These are phyloP conservation scores for Octonoba sinensis DNA, from an alignment of 2,888 invertebrate genomes.

Conservation along the genomic window DNA sequence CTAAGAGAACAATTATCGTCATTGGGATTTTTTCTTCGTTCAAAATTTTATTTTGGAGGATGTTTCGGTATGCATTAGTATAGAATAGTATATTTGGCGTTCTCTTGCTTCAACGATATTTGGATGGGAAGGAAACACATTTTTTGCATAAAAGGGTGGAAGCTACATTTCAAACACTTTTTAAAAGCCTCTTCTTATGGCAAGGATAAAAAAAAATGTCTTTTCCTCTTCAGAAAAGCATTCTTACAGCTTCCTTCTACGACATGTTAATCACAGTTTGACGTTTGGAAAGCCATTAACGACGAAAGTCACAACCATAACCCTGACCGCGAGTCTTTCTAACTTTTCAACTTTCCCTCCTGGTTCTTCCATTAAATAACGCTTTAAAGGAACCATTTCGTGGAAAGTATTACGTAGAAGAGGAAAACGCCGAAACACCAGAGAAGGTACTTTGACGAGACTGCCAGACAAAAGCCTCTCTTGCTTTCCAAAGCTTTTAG, in stretches of 20 bases:
- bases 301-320: constrained; percentile 25
- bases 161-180: background rate
- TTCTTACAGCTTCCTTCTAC: constrained; percentile 24
- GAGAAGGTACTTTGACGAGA: too few relatives aligned
- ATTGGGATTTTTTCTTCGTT: too few relatives aligned
- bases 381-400: constrained; percentile 3
- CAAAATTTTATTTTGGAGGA: too few relatives aligned
- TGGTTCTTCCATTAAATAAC: background rate
- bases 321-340: constrained; percentile 34
- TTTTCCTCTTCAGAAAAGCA: constrained; percentile 26
- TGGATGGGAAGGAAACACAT: too few relatives aligned
- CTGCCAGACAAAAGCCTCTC: too few relatives aligned
- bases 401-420: background rate
- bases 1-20: too few relatives aligned
- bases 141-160: too few relatives aligned
- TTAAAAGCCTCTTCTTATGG: constrained; percentile 30
- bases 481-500: too few relatives aligned
- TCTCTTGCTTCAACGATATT: too few relatives aligned
- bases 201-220: constrained; percentile 9
- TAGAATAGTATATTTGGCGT: too few relatives aligned
- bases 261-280: constrained; percentile 45
- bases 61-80: too few relatives aligned
- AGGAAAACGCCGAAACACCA: too few relatives aligned
- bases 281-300: constrained; percentile 46
- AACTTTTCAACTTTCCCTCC: constrained; percentile 9